Percentiles rank a stretch among this genome's conserved stretches.
These are phyloP conservation scores for Pipistrellus pygmaeus DNA, from an alignment of 2,797 vertebrate genomes.

Conservation along the genomic window DNA sequence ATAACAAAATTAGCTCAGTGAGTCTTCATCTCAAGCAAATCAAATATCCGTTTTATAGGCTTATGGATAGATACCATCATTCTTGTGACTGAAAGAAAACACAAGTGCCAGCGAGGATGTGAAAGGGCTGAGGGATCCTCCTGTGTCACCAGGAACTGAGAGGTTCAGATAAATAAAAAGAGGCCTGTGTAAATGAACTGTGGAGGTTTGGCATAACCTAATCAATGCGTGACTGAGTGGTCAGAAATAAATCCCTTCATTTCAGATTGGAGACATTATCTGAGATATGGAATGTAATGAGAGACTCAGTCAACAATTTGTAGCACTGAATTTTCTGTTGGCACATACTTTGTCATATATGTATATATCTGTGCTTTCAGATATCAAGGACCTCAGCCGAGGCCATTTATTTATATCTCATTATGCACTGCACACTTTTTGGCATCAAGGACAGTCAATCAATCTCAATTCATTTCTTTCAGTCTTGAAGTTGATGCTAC, in stretches of 20 bases:
- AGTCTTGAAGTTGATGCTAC: neutral
- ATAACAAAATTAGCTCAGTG: constrained; percentile 73
- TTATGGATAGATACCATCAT: constrained; percentile 60
- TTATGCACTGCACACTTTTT: neutral
- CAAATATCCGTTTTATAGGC: constrained; percentile 58
- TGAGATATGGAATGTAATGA: constrained; percentile 67
- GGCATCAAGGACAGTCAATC: neutral
- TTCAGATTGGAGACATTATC: constrained; percentile 74
- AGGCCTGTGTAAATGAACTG: constrained; percentile 57
- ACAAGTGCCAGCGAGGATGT: neutral
- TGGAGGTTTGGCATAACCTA: constrained; percentile 61
- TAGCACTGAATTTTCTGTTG: constrained; percentile 70
- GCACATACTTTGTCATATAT: constrained; percentile 69
- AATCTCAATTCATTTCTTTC: neutral
- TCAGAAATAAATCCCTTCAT: constrained; percentile 65
- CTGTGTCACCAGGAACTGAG: neutral
- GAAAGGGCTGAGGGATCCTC: neutral
- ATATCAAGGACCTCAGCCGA: neutral
- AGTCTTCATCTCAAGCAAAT: constrained; percentile 70
- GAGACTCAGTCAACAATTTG: constrained; percentile 31
- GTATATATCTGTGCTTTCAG: neutral
- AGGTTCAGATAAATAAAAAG: constrained; percentile 60
- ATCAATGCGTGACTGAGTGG: constrained; percentile 70
- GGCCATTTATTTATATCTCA: neutral
- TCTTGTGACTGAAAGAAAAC: neutral